Evolutionary conservation across 2,888 invertebrate species (phyloP).

Genomic region (Icerya purchasi): DNA sequence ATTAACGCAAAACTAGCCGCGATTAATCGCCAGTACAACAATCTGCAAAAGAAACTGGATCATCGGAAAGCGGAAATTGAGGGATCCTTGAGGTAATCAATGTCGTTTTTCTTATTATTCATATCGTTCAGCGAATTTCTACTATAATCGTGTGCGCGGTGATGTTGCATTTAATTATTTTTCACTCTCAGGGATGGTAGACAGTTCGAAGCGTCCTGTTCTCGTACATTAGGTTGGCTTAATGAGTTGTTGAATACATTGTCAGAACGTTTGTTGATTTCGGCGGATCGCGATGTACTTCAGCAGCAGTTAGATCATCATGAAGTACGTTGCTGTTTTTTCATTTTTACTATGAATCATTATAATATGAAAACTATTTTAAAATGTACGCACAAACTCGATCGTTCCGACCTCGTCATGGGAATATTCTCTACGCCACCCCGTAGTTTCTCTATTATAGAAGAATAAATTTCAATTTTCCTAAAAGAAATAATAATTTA

Average conservation of each 20-base stretch:
- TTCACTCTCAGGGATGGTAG: slow-evolving; percentile 59
- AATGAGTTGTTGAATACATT: slow-evolving; percentile 53
- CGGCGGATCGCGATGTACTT: slow-evolving; percentile 61
- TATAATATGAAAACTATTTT: too few relatives aligned
- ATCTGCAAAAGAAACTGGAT: slow-evolving; percentile 72
- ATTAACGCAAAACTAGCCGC: slow-evolving; percentile 69
- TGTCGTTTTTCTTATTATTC: slow-evolving; percentile 5
- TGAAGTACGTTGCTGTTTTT: slow-evolving; percentile 36
- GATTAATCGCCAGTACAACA: slow-evolving; percentile 68
- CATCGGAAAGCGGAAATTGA: slow-evolving; percentile 78
- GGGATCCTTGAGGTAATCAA: slow-evolving; percentile 26
- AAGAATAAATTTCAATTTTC: too few relatives aligned
- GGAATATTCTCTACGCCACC: background rate
- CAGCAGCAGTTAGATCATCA: slow-evolving; percentile 72
- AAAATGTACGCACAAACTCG: too few relatives aligned
- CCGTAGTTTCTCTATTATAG: background rate
- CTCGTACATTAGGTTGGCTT: slow-evolving; percentile 76
- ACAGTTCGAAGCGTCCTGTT: slow-evolving; percentile 71
- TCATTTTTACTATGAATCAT: too few relatives aligned
- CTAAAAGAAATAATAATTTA: too few relatives aligned
- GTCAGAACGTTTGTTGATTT: slow-evolving; percentile 56
- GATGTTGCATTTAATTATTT: too few relatives aligned
- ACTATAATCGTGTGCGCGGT: too few relatives aligned
- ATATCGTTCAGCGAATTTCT: background rate
- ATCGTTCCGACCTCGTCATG: background rate